A percentile compares a stretch with the other conserved stretches of the same genome.
These are phyloP conservation scores for Empis livida DNA, from an alignment of 2,888 invertebrate species.

Conservation along the genomic window DNA sequence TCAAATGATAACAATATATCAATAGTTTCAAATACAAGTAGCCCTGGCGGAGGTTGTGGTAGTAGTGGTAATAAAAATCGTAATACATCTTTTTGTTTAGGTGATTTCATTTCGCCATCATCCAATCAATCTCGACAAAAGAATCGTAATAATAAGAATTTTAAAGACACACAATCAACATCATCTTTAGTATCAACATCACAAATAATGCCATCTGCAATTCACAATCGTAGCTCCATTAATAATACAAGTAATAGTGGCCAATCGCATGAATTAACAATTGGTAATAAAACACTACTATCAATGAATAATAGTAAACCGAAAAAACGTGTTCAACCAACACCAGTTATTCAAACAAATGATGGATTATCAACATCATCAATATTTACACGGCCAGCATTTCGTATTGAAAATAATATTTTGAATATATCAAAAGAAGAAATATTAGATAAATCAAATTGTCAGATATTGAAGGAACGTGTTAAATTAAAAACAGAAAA, in stretches of 20 bases:
- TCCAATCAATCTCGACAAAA: background rate
- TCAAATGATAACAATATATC: background rate
- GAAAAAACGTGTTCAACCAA: background rate
- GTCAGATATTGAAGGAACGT: constrained; percentile 23
- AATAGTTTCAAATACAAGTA: background rate
- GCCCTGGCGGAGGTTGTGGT: background rate
- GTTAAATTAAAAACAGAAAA: constrained; percentile 23
- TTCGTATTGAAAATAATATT: constrained; percentile 33
- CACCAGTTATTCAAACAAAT: background rate
- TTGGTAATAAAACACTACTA: background rate
- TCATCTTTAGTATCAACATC: background rate
- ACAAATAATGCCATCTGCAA: no score
- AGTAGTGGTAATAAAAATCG: background rate
- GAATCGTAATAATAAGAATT: background rate
- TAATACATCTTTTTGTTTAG: background rate
- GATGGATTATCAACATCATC: background rate
- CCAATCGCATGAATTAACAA: background rate
- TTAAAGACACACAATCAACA: no score
- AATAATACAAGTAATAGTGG: background rate
- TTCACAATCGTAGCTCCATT: background rate
- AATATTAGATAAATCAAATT: constrained; percentile 23
- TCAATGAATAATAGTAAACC: background rate
- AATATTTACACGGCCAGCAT: constrained; percentile 20
- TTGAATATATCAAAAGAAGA: constrained; percentile 25
- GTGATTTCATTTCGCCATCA: background rate